Evolutionary conservation across 2,113 vertebrate genomes (phyloP), one percentile per base, ranked within the genome.

Genomic region (Stegostoma tigrinum): DNA sequence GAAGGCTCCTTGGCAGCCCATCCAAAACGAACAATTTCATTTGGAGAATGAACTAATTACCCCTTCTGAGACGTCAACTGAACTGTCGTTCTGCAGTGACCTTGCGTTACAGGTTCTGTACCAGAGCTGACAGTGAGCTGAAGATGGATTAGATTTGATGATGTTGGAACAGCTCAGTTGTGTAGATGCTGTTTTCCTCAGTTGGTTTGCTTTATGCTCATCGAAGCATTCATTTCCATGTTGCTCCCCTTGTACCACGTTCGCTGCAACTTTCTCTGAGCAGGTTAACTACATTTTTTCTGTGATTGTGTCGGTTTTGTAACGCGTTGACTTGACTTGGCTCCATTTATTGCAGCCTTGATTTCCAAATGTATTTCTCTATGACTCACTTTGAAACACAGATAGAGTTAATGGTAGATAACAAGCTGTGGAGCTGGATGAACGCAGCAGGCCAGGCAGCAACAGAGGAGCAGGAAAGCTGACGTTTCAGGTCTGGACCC

Each of bases 31-130:
- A 72, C 91, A 75, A 70, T 95, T 72, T 72, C 23, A 52, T 52
- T 95, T 72, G 94, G 94, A 72, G 68, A 95, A 95, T 72, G 66
- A 95, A 95, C 94, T 72, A 95, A 95, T 95, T 95, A 72, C 68
- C 45, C 67, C 45, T 70, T 72, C 42, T 17, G 68, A 72, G 67
- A 75, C 12, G 7, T 70, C 94, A 95, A 8, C 68, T 95, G 67
- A 48, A 95, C 66, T 72, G 94, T 72, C 42, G 68, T 72, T 52
- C 67, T 15, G 38, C 5, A 14, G 66, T 30, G 68, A 95, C 94
- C 94, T 17, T 42, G 67, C 7, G 67, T 48, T 48, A 45, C 1
- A 6, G 27, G 94, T 45, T 95, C 45, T 45, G 24, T 55, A 45
- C 5, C 91, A 52, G 42, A 5, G 21, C 24, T 48, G 42, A 95